A percentile compares a stretch with the other conserved stretches of the same genome.
Evolutionary conservation across 1,140 invertebrate genomes (phyloP).

Genomic region (Lucilia cuprina): DNA sequence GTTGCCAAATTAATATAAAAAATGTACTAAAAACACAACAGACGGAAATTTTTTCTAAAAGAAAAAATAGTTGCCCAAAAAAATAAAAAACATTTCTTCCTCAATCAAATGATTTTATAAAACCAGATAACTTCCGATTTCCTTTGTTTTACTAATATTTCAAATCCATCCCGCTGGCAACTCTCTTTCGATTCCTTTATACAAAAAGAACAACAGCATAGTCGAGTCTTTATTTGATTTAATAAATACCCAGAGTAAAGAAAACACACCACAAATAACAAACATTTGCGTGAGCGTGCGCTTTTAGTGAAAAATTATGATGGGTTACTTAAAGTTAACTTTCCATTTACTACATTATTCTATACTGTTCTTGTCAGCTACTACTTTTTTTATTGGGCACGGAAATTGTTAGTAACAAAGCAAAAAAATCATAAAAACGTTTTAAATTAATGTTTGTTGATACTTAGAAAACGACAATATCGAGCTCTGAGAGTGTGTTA

Average conservation of each 20-base stretch:
- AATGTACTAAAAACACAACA: too few relatives aligned
- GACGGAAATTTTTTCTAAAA: too few relatives aligned
- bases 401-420: neutral
- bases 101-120: too few relatives aligned
- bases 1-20: too few relatives aligned
- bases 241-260: neutral
- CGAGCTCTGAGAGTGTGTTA: neutral
- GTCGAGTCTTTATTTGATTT: neutral
- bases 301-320: neutral
- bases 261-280: neutral
- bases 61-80: too few relatives aligned
- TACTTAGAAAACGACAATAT: neutral
- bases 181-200: neutral
- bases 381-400: neutral
- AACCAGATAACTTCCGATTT: too few relatives aligned
- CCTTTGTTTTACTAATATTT: too few relatives aligned
- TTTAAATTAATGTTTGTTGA: neutral
- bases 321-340: neutral
- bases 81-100: too few relatives aligned
- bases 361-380: neutral
- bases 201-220: neutral
- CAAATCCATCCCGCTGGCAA: too few relatives aligned
- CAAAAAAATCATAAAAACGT: neutral
- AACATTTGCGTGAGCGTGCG: neutral
- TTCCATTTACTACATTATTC: neutral